Conservation (phyloP, 2,888 invertebrate genomes). For the Theristus sp. region DNA sequence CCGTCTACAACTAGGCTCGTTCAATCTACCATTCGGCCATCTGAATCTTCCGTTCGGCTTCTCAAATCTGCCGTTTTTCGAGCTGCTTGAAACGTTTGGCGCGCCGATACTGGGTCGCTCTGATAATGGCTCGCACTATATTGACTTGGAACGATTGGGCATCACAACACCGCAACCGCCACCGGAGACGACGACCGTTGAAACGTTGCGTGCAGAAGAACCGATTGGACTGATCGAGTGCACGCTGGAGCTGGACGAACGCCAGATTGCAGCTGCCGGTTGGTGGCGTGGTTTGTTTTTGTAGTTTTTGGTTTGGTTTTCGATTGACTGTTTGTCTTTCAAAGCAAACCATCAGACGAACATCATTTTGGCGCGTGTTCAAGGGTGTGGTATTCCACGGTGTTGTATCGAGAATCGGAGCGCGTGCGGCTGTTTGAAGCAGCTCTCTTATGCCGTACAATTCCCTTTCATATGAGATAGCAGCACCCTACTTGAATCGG, state of each 20-base stretch:
- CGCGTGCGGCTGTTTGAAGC: no score
- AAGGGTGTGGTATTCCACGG: no score
- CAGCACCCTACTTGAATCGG: no score
- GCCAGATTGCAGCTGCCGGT: neutral
- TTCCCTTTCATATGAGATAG: no score
- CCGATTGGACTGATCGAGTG: neutral
- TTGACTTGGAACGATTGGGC: no score
- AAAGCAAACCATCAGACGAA: no score
- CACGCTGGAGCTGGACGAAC: neutral
- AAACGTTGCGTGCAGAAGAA: neutral
- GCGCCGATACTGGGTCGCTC: neutral
- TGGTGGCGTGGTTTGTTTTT: no score
- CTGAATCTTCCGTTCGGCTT: constrained; percentile 4
- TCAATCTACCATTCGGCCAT: constrained; percentile 6
- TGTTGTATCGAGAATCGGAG: no score
- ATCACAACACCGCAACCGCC: neutral
- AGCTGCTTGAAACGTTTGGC: constrained; percentile 5
- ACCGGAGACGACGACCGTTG: neutral
- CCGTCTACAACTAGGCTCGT: no score
- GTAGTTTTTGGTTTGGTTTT: neutral
- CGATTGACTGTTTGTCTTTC: no score
- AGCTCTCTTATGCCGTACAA: no score
- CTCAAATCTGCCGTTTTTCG: constrained; percentile 4
- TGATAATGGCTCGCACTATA: neutral
- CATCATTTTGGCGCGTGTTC: no score